Conservation (phyloP, 2,113 vertebrate genomes). For the Lepus americanus region DNA sequence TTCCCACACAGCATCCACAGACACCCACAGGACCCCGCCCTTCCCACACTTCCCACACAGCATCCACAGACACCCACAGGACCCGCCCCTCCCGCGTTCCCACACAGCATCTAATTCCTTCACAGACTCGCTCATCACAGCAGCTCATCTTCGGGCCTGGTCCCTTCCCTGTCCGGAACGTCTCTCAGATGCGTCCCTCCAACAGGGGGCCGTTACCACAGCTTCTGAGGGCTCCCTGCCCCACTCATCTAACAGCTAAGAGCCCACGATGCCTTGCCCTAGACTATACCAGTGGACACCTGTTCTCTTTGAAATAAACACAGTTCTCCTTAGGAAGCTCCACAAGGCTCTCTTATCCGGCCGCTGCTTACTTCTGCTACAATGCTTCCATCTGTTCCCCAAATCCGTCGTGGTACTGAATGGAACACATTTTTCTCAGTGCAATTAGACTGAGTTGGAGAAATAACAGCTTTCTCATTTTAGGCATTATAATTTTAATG, state of each 20-base stretch:
- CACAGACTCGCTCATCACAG: background rate
- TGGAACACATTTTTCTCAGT: slow-evolving; percentile 15
- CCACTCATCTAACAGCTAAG: background rate
- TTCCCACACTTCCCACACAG: background rate
- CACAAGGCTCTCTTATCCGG: background rate
- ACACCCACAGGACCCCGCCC: rapidly evolving
- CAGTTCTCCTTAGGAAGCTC: background rate
- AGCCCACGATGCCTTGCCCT: background rate
- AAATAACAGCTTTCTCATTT: slow-evolving; percentile 22
- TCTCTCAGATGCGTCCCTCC: background rate
- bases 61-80: background rate
- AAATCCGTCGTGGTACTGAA: slow-evolving; percentile 1
- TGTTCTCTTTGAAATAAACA: background rate
- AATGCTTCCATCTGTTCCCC: background rate
- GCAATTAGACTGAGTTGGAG: background rate
- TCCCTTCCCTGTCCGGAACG: background rate
- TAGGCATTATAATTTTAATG: slow-evolving; percentile 35
- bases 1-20: too few relatives aligned
- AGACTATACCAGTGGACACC: background rate
- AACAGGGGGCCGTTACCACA: too few relatives aligned
- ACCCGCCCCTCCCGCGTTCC: too few relatives aligned
- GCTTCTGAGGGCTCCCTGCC: background rate
- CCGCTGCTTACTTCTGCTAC: background rate
- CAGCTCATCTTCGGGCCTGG: too few relatives aligned
- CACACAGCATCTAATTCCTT: too few relatives aligned